Base-by-base conservation (phyloP, 2,888 invertebrate species). In the Acleris sparsana region DNA sequence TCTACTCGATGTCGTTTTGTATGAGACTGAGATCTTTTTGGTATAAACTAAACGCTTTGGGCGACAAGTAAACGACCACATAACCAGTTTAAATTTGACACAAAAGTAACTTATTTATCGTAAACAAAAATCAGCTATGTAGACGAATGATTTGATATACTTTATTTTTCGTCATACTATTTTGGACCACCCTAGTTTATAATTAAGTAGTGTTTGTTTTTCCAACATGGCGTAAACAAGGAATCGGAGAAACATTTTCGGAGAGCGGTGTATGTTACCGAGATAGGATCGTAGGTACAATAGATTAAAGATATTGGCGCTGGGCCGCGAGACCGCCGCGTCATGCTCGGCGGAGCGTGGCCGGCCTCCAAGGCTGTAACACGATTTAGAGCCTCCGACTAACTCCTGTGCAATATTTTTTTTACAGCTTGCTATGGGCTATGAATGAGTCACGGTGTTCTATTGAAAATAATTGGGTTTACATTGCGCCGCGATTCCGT, bases 311-410 rank as follows among this genome's bases (percentile, higher is more conserved):
- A 83, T 85, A 88, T 87, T 80, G 85, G 81, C 80, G 80, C 69
- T 78, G 80, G 80, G 79, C 76, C 75, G 75, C 74, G 78, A 79
- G 80, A 78, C 78, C 78, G 84, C 78, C 79, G 78, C 83, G 89
- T 88, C 88, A 89, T 77, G 91, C 89, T 88, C 82, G 76, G 70
- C 85, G 75, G 73, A 90, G 89, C 92, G 82, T 88, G 82, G 75
- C 83, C 79, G 80, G 80, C 86, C 84, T 85, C 85, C 89, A 91
- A 91, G 91, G 92, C 84, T 88, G 82, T 81, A 85, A 83, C 84
- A 80, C 87, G 80, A 84, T 87, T 88, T 85, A 83, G 75, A 81
- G 78, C 79, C 77, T 79, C 72, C 75, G 80, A 77, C 79, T 78
- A 80, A 81, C 79, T 74, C 78, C 83, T 77, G 75, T 75, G 77